These are phyloP conservation scores for Charanyca ferruginea DNA, from an alignment of 2,888 invertebrate genomes.

Conservation along the genomic window DNA sequence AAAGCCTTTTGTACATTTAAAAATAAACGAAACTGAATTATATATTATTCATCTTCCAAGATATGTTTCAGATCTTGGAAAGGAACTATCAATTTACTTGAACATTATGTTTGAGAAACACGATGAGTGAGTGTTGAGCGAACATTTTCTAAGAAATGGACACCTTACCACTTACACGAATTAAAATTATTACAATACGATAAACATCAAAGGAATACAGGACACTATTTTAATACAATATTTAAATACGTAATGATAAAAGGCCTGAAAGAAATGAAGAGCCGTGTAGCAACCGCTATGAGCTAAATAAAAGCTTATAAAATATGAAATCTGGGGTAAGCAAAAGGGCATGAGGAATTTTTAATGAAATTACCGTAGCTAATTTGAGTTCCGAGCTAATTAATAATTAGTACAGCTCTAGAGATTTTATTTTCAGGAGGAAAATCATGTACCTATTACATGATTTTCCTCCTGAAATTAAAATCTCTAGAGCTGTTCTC, in stretches of 20 bases:
- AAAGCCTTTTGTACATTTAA: conserved; percentile 46
- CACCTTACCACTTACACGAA: conserved; percentile 29
- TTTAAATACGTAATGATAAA: background rate
- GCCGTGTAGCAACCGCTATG: background rate
- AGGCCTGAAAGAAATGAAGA: conserved; percentile 1
- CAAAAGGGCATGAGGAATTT: conserved; percentile 9
- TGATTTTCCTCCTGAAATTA: conserved; percentile 12
- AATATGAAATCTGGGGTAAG: conserved; percentile 12
- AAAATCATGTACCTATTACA: no score
- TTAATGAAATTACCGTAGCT: conserved; percentile 18
- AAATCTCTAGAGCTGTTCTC: conserved; percentile 10
- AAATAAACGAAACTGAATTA: conserved; percentile 51
- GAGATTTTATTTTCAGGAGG: no score
- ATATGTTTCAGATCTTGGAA: conserved; percentile 45
- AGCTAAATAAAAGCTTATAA: conserved; percentile 13
- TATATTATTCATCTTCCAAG: conserved; percentile 42
- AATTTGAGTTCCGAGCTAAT: conserved; percentile 26
- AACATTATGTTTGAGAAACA: conserved; percentile 25
- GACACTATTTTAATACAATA: conserved; percentile 10
- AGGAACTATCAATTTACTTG: conserved; percentile 53
- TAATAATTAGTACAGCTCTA: conserved; percentile 32
- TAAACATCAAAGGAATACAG: conserved; percentile 28
- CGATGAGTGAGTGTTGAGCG: conserved; percentile 23
- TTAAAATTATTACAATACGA: conserved; percentile 22
- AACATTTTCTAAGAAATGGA: conserved; percentile 35